Evolutionary conservation across 2,797 vertebrate genomes (phyloP).

Genomic region (Coendou prehensilis): DNA sequence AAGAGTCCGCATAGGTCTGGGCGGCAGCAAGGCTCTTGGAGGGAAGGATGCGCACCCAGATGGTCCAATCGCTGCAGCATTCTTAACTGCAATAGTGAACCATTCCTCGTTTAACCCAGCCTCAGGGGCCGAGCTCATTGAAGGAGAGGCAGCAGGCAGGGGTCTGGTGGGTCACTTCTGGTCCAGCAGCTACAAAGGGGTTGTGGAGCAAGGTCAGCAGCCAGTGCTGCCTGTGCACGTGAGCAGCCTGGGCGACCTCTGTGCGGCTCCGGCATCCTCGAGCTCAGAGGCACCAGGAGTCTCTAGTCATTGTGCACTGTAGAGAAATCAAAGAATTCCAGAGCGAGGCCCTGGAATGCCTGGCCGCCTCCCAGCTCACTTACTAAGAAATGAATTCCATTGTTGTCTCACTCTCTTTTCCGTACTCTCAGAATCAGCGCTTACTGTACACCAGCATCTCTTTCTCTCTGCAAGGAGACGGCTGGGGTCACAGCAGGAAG

Average conservation of each 20-base stretch:
- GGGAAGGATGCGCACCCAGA: background rate
- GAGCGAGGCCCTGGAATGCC: conserved; percentile 72
- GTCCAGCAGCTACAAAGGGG: background rate
- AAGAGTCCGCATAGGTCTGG: background rate
- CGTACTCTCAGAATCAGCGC: background rate
- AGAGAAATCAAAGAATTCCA: conserved; percentile 72
- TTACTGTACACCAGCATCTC: conserved; percentile 23
- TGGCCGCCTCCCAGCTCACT: conserved; percentile 78
- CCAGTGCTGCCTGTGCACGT: background rate
- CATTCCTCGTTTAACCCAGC: background rate
- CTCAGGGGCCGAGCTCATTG: background rate
- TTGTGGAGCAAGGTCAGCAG: background rate
- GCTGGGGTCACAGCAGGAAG: conserved; percentile 64
- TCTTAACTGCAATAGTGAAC: background rate
- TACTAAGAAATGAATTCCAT: conserved; percentile 60
- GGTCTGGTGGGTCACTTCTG: background rate
- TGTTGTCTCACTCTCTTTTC: conserved; percentile 63
- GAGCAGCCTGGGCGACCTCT: background rate
- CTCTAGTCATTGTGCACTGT: background rate
- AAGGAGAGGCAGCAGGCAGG: background rate
- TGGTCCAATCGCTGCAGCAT: background rate
- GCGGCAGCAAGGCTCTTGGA: background rate
- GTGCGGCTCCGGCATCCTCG: rapidly evolving
- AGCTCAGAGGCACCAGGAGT: background rate
- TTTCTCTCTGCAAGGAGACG: background rate